These are phyloP conservation scores for Columba guinea DNA, from an alignment of 2,797 vertebrate species.

Conservation along the genomic window DNA sequence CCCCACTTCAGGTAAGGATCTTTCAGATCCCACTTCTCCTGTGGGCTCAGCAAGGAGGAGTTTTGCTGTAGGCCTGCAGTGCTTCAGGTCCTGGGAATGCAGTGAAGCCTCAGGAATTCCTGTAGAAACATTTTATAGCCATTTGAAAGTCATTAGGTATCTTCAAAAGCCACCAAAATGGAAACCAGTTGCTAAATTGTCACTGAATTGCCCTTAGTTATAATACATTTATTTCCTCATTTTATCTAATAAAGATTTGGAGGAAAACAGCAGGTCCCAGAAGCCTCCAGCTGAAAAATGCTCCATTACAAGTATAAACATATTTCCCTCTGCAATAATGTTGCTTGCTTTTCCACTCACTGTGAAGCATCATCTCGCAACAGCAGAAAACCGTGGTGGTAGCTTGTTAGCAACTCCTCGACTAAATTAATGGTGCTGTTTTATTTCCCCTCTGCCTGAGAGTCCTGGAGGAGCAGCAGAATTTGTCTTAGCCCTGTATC, in stretches of 20 bases:
- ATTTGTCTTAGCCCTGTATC: background rate
- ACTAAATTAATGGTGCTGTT: background rate
- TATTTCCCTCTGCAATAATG: background rate
- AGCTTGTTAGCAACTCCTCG: background rate
- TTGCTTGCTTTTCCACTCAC: background rate
- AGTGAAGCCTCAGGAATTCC: background rate
- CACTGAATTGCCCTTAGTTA: background rate
- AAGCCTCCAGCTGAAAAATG: background rate
- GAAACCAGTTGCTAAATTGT: background rate
- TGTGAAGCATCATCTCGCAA: background rate
- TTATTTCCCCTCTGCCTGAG: background rate
- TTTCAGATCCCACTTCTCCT: fast-evolving
- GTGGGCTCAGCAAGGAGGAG: background rate
- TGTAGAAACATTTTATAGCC: background rate
- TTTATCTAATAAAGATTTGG: background rate
- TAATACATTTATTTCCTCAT: background rate
- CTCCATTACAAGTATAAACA: background rate
- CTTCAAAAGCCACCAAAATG: background rate
- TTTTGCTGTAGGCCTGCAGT: background rate
- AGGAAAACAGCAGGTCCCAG: background rate
- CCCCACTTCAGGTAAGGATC: conserved; percentile 81
- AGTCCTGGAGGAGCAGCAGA: background rate
- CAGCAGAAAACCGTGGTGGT: background rate
- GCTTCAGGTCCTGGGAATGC: background rate
- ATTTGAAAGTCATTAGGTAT: background rate